Conservation (phyloP, 2,113 vertebrate species). For the Rhagologus leucostigma region DNA sequence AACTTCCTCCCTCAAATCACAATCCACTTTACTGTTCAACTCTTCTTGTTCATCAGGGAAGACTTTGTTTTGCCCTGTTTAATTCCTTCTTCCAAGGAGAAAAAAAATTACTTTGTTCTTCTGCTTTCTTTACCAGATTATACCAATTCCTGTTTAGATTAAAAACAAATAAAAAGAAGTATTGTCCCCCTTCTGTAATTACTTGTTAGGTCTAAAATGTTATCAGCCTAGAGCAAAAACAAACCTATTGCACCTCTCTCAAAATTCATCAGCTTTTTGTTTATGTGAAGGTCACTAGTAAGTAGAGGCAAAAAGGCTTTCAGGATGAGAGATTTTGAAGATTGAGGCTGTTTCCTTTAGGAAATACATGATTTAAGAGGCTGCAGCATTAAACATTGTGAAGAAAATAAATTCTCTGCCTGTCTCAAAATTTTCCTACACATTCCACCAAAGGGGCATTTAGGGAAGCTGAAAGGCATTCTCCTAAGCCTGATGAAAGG, state of each 20-base stretch:
- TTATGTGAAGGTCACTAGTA: conserved; percentile 7
- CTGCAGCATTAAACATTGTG: not conserved
- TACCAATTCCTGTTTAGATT: not conserved
- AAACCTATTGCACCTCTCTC: not conserved
- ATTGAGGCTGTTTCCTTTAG: not conserved
- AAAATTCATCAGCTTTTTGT: conserved; percentile 11
- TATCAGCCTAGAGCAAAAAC: conserved; percentile 10
- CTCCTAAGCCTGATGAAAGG: not conserved
- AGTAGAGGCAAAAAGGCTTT: not conserved
- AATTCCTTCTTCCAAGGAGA: not conserved
- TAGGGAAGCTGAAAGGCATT: not conserved
- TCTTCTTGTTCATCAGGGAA: not conserved
- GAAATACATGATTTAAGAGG: not conserved
- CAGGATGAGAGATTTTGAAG: not conserved
- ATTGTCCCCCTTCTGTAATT: not conserved
- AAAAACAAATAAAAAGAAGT: not conserved
- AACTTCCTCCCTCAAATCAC: not conserved
- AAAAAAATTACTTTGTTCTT: not conserved
- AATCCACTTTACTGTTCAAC: not conserved
- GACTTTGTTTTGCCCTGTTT: not conserved
- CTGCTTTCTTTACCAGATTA: not conserved
- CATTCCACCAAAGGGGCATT: not conserved
- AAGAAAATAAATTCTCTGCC: not conserved
- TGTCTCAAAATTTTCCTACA: not conserved
- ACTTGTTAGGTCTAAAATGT: not conserved